A percentile compares a stretch with the other conserved stretches of the same genome.
These are phyloP conservation scores for Bothrops jararaca DNA, from an alignment of 2,113 vertebrate genomes.

Conservation along the genomic window DNA sequence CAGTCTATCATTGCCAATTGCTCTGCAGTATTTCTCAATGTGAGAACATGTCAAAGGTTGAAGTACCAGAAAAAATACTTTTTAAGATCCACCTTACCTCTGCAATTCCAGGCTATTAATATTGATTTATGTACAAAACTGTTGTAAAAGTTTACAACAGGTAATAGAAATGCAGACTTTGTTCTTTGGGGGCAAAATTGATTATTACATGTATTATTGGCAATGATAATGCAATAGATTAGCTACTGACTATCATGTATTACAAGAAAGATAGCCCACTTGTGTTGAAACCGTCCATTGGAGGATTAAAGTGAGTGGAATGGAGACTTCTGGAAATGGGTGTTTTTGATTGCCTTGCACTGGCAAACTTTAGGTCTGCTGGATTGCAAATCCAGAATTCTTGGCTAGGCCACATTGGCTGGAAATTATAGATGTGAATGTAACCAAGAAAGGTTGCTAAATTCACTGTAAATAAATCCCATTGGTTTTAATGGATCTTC, in stretches of 20 bases:
- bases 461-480: too few relatives aligned
- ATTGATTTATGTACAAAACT: background rate
- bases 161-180: background rate
- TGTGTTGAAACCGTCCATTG: too few relatives aligned
- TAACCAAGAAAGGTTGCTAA: too few relatives aligned
- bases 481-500: too few relatives aligned
- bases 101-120: background rate
- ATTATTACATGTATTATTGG: background rate
- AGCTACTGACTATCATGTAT: background rate
- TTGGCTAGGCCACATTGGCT: too few relatives aligned
- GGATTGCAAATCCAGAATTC: background rate
- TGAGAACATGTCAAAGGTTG: background rate
- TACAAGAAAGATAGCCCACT: background rate
- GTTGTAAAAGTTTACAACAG: background rate
- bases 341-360: background rate
- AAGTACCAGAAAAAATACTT: background rate
- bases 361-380: background rate
- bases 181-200: background rate
- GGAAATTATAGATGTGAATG: too few relatives aligned
- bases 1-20: background rate
- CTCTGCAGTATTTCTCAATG: background rate
- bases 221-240: background rate
- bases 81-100: background rate
- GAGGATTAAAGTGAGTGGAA: background rate
- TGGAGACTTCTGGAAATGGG: background rate